These are phyloP conservation scores for Gnathonemus longibarbis DNA, from an alignment of 2,113 vertebrate genomes.

Conservation along the genomic window DNA sequence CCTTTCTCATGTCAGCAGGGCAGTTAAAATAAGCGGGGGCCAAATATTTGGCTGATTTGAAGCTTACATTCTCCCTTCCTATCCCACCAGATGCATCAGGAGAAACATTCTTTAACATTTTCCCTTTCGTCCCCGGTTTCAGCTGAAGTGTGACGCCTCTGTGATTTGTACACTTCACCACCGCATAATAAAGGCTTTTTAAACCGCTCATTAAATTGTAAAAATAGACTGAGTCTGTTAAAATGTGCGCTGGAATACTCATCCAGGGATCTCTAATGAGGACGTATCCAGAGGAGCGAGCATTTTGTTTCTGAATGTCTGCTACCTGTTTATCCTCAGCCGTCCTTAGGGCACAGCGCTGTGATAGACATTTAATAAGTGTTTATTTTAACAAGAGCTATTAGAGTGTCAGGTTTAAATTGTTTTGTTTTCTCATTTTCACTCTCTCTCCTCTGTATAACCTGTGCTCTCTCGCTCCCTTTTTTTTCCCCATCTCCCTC, in stretches of 20 bases:
- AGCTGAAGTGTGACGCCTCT: not conserved
- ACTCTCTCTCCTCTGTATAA: not conserved
- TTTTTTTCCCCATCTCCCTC: not conserved
- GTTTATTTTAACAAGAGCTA: not conserved
- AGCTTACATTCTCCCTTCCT: not conserved
- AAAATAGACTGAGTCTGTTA: not conserved
- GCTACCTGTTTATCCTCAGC: not conserved
- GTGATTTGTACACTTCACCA: not conserved
- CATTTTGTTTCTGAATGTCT: not conserved
- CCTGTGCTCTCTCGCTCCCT: not conserved
- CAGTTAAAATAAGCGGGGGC: not conserved
- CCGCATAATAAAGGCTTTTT: not conserved
- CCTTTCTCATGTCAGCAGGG: not conserved
- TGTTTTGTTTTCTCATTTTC: not conserved
- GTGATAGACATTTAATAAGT: not conserved
- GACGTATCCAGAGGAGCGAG: not conserved
- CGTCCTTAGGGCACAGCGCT: not conserved
- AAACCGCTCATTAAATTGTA: slow-evolving; percentile 3
- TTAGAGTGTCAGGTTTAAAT: not conserved
- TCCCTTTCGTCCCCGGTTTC: not conserved
- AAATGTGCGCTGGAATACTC: not conserved
- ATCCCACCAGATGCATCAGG: not conserved
- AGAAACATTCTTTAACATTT: not conserved
- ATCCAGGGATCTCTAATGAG: not conserved
- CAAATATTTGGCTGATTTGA: not conserved